Conservation (phyloP, 1,140 invertebrate species). For the Trachymyrmex cornetzi region DNA sequence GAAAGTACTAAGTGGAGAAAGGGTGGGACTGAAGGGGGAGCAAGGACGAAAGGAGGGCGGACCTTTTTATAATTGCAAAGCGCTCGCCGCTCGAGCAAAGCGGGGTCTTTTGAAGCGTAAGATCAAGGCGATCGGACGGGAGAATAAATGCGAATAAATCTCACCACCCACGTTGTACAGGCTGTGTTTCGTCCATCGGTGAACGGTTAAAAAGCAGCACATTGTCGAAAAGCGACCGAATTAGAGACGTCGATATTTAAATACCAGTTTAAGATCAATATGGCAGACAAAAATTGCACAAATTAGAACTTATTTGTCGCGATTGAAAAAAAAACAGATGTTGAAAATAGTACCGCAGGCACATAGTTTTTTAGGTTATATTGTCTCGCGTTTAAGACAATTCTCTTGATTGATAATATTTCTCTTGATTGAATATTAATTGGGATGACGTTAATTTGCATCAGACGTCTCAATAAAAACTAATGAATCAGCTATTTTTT, state of each 20-base stretch:
- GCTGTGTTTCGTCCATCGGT: slow-evolving; percentile 37
- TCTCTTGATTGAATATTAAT: slow-evolving; percentile 25
- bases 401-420: background rate
- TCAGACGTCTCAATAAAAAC: slow-evolving; percentile 33
- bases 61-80: slow-evolving; percentile 84
- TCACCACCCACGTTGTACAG: slow-evolving; percentile 66
- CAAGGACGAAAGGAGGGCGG: slow-evolving; percentile 71
- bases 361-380: background rate
- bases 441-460: background rate
- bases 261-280: slow-evolving; percentile 33
- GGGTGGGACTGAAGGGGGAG: slow-evolving; percentile 40
- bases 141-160: slow-evolving; percentile 80
- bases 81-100: slow-evolving; percentile 72
- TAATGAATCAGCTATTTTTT: slow-evolving; percentile 20
- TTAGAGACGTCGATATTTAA: slow-evolving; percentile 34
- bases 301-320: slow-evolving; percentile 13
- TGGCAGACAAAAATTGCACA: background rate
- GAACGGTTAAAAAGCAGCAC: slow-evolving; percentile 57
- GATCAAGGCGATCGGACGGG: slow-evolving; percentile 80
- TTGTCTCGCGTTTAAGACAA: background rate
- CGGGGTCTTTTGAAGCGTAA: slow-evolving; percentile 76
- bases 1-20: slow-evolving; percentile 69
- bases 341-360: background rate
- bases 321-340: background rate
- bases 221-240: slow-evolving; percentile 57